phyloP scores from a whole-genome alignment of 2,888 invertebrate species.

The Scaptomyza cyrtandrae region DNA sequence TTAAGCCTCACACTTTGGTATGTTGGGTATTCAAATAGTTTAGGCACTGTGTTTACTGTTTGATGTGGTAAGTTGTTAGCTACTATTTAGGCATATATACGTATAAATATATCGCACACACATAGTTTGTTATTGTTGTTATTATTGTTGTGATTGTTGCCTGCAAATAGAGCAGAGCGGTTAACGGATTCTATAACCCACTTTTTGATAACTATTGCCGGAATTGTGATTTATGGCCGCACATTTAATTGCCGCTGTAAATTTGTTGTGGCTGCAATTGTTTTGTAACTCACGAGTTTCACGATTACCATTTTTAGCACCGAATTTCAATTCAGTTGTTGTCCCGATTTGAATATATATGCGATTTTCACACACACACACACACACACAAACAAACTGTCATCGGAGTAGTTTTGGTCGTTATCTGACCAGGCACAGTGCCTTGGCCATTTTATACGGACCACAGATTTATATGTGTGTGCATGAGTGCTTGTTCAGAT shows the following conservation, averaged over 20 bases:
- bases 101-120: constrained; percentile 60
- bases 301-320: constrained; percentile 25
- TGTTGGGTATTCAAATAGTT: constrained; percentile 24
- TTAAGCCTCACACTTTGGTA: constrained; percentile 27
- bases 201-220: constrained; percentile 53
- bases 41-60: constrained; percentile 8
- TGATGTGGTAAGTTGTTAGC: constrained; percentile 45
- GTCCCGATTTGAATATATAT: constrained; percentile 42
- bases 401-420: constrained; percentile 11
- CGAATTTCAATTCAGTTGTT: constrained; percentile 26
- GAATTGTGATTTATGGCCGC: constrained; percentile 62
- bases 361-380: constrained; percentile 14
- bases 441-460: constrained; percentile 17
- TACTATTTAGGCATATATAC: constrained; percentile 49
- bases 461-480: constrained; percentile 1
- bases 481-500: constrained; percentile 6
- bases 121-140: constrained; percentile 40
- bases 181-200: constrained; percentile 38
- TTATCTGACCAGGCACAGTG: constrained; percentile 12
- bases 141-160: constrained; percentile 34
- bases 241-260: constrained; percentile 58
- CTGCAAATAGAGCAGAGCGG: constrained; percentile 31
- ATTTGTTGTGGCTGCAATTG: constrained; percentile 62
- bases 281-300: constrained; percentile 30
- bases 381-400: not conserved